These are phyloP conservation scores for Manis javanica DNA, from an alignment of 2,797 vertebrate species.

Conservation along the genomic window DNA sequence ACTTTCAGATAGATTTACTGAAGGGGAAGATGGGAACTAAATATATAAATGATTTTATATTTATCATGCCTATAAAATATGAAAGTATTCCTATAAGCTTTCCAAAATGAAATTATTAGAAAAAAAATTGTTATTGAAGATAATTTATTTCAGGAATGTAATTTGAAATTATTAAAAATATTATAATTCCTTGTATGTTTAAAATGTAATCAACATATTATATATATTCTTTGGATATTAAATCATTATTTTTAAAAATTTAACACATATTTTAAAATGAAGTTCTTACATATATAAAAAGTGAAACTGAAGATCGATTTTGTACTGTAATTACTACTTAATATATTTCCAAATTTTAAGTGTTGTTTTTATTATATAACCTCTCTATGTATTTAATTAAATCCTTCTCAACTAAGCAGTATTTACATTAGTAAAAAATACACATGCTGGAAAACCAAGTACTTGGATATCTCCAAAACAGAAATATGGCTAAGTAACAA, in stretches of 20 bases:
- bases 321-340: neutral
- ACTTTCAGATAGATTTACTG: neutral
- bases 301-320: neutral
- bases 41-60: neutral
- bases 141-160: neutral
- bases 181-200: neutral
- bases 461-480: neutral
- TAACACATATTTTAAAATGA: constrained; percentile 31
- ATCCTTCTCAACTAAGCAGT: neutral
- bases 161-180: neutral
- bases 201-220: neutral
- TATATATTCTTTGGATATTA: neutral
- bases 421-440: neutral
- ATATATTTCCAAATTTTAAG: constrained; percentile 16
- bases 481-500: neutral
- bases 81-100: neutral
- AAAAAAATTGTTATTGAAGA: neutral
- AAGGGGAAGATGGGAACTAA: neutral
- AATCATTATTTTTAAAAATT: constrained; percentile 1
- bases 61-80: neutral
- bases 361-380: constrained; percentile 4
- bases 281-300: constrained; percentile 13
- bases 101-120: neutral
- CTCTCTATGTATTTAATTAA: neutral
- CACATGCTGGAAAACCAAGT: neutral